Percentiles rank a stretch among this genome's conserved stretches.
Evolutionary conservation across 1,140 invertebrate species (phyloP).

Genomic region (Whitmania pigra): DNA sequence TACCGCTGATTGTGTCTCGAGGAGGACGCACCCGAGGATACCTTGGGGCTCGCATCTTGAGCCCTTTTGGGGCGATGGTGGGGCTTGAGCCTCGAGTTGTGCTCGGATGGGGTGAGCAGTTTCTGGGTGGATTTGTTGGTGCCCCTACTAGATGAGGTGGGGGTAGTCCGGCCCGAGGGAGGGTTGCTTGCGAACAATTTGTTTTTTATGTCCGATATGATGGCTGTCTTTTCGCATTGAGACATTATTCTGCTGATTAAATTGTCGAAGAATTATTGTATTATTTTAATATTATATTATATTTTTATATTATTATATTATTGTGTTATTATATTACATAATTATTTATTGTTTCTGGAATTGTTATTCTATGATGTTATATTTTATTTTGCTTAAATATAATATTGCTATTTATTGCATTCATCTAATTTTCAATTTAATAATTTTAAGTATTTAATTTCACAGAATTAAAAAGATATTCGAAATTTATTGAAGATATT

Average conservation of each 20-base stretch:
- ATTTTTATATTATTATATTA: no score
- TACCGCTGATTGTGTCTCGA: background rate
- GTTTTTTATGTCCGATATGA: background rate
- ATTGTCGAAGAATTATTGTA: no score
- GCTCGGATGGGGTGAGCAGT: background rate
- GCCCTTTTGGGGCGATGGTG: background rate
- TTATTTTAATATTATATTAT: background rate
- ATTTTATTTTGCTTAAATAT: background rate
- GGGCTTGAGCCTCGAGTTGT: background rate
- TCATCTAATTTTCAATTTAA: background rate
- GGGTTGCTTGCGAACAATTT: background rate
- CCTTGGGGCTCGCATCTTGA: background rate
- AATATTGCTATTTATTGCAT: background rate
- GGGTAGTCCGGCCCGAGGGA: background rate
- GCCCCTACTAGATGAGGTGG: background rate
- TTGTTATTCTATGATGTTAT: background rate
- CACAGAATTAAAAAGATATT: background rate
- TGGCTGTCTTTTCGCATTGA: background rate
- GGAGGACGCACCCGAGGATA: background rate
- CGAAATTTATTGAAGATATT: background rate
- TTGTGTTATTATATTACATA: background rate
- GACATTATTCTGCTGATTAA: background rate
- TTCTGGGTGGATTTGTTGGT: background rate
- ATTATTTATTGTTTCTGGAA: background rate
- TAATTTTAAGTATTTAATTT: no score